Conservation (phyloP, 2,888 invertebrate genomes). For the Lysandra bellargus region DNA sequence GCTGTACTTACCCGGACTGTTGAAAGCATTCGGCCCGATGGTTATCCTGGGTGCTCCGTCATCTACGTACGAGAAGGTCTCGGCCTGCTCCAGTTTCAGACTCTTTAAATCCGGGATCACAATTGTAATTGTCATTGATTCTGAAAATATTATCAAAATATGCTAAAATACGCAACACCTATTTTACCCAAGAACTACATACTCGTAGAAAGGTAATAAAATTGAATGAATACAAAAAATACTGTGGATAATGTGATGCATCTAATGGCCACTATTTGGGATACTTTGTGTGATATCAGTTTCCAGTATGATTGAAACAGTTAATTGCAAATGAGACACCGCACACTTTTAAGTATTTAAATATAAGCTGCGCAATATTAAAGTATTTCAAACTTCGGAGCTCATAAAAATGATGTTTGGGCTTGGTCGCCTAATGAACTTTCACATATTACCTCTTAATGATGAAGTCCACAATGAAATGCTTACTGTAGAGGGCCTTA, state of each 20-base stretch:
- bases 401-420: not conserved
- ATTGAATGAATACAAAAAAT: no score
- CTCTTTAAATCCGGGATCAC: constrained; percentile 45
- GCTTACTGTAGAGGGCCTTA: constrained; percentile 6
- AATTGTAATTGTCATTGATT: constrained; percentile 47
- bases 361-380: no score
- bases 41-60: constrained; percentile 31
- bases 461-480: no score
- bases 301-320: no score
- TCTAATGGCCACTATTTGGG: no score
- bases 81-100: constrained; percentile 41
- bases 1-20: constrained; percentile 45
- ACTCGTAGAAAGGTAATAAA: no score
- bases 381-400: no score
- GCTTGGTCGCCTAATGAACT: not conserved
- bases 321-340: no score
- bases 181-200: no score
- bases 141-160: constrained; percentile 40
- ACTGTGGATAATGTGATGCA: no score
- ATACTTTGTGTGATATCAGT: no score
- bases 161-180: not conserved
- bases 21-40: constrained; percentile 43
- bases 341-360: no score
- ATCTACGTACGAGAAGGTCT: constrained; percentile 36
- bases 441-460: not conserved